Conservation (phyloP, 1,140 invertebrate species). For the Octopus sinensis region DNA sequence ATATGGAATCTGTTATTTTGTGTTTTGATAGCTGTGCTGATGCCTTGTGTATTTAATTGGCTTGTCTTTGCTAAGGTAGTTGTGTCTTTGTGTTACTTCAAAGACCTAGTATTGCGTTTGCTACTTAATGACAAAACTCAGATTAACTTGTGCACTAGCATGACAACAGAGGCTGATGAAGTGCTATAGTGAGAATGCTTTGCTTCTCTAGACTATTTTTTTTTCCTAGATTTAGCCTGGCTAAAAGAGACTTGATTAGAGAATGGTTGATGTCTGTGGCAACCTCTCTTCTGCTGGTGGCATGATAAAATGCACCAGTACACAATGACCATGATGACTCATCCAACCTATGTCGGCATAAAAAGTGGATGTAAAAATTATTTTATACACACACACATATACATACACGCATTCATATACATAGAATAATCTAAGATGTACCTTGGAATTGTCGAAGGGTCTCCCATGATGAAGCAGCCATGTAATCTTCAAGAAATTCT, state of each 20-base stretch:
- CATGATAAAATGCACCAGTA: neutral
- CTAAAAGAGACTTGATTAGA: neutral
- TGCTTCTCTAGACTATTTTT: too few relatives aligned
- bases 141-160: too few relatives aligned
- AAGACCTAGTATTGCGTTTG: neutral
- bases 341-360: neutral
- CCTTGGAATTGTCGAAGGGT: slow-evolving; percentile 74
- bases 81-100: neutral
- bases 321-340: neutral
- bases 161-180: too few relatives aligned
- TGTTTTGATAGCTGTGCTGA: neutral
- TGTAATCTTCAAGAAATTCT: slow-evolving; percentile 67
- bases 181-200: too few relatives aligned
- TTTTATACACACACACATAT: neutral
- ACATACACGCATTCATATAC: neutral
- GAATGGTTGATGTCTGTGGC: neutral
- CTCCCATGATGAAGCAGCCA: slow-evolving; percentile 66
- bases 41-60: too few relatives aligned
- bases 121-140: neutral
- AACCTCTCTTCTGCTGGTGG: neutral
- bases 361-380: neutral
- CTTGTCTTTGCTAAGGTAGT: neutral
- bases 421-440: slow-evolving; percentile 48
- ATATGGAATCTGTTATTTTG: neutral
- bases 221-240: too few relatives aligned